Base-by-base conservation (phyloP, 2,888 invertebrate species). In the Silvanus unidentatus region DNA sequence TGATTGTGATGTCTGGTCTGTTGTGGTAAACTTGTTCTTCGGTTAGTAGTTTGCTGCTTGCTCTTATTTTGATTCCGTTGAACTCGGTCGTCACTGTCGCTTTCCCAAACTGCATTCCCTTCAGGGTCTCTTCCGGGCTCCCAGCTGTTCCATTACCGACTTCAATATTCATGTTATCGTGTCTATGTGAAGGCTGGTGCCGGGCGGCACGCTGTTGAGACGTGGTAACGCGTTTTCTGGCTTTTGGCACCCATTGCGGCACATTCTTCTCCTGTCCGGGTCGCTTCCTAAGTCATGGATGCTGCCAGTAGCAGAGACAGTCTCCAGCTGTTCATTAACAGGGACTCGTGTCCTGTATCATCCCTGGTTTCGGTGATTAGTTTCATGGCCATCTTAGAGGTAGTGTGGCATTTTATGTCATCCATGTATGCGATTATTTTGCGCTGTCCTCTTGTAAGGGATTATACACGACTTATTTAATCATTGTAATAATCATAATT, bases 341-440 rank as follows among this genome's bases (percentile, higher is more conserved):
- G 39, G 16, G 38, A 42, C 8, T 8, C 39, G 14, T 48, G 28
- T 4, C 45, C 52, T 6, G 47, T 3, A 52, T 50, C 11, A 30
- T 16, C 11, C 30, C 16, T 6, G n/a, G 14, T 8, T 45, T 39
- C 22, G 41, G 46, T 49, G 16, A 49, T 35, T 1, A 14, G 30
- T 39, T 44, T 43, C 16, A 44, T 16, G 28, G 37, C 41, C 22
- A 29, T 35, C 28, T 40, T 27, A 40, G 10, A 16, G 30, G 8
- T 29, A 9, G 44, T 30, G 29, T 46, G 44, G 16, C 30, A 38
- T 40, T 53, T 50, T 2, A 45, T 38, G 44, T 54, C 50, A 12
- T 54, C 54, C 52, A 54, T 54, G 42, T 28, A 53, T 1, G 49
- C 52, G n/a, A n/a, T n/a, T n/a, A n/a, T n/a, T n/a, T n/a, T n/a